These are phyloP conservation scores for Oreortyx pictus DNA, from an alignment of 2,797 vertebrate species.

Conservation along the genomic window DNA sequence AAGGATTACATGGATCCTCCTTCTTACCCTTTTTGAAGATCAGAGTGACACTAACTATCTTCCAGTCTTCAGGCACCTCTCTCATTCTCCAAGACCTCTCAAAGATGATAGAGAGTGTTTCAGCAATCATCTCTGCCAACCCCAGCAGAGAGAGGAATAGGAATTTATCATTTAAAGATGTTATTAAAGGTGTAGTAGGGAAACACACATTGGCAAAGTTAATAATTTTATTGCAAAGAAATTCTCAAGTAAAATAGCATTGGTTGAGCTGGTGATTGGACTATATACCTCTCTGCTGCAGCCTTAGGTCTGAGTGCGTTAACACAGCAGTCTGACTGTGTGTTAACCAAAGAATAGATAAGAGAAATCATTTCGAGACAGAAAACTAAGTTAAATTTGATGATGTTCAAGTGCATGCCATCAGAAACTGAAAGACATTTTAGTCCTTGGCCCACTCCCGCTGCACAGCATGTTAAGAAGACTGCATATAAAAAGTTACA, in stretches of 20 bases:
- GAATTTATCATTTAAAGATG: neutral
- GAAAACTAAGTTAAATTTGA: neutral
- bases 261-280: neutral
- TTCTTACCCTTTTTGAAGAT: no score
- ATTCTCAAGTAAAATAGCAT: neutral
- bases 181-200: neutral
- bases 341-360: neutral
- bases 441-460: neutral
- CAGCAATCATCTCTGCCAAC: no score
- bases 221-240: neutral
- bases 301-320: neutral
- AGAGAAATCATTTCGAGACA: neutral
- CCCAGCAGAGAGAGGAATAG: neutral
- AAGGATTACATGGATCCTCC: neutral
- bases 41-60: no score
- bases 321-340: fast-evolving
- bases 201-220: neutral
- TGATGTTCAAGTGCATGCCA: neutral
- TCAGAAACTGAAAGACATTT: neutral
- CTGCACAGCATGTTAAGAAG: neutral
- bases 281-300: neutral
- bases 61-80: no score
- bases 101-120: no score
- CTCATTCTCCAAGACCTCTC: no score
- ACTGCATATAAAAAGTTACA: neutral